These are phyloP conservation scores for Manis pentadactyla DNA, from an alignment of 2,797 vertebrate genomes.

Conservation along the genomic window DNA sequence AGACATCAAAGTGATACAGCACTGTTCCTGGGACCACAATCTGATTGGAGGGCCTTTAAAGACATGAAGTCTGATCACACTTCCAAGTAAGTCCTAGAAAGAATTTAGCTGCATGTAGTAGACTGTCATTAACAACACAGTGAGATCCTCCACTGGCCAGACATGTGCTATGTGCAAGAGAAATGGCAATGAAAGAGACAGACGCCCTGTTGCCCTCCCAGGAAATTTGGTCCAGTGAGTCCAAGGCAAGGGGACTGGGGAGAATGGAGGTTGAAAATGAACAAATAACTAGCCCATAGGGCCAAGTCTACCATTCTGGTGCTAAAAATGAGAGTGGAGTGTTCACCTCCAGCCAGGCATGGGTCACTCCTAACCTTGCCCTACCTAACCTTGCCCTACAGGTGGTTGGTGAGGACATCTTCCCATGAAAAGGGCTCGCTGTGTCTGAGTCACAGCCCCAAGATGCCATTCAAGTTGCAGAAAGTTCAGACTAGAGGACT, in stretches of 20 bases:
- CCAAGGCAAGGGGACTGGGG: not conserved
- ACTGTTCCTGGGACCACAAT: not conserved
- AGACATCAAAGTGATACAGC: not conserved
- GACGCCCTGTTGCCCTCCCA: accelerated
- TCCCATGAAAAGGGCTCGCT: not conserved
- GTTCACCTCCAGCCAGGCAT: not conserved
- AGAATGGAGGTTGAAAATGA: not conserved
- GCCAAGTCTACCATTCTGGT: not conserved
- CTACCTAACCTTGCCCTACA: accelerated
- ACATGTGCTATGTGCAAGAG: not conserved
- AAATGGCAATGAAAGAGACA: not conserved
- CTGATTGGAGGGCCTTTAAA: not conserved
- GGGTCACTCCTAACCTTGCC: not conserved
- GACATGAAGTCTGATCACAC: not conserved
- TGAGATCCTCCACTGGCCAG: not conserved
- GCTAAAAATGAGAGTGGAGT: not conserved
- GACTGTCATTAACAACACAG: not conserved
- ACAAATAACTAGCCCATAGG: not conserved
- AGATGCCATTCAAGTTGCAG: not conserved
- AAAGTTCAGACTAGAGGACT: not conserved
- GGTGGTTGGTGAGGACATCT: not conserved
- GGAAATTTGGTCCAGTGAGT: not conserved
- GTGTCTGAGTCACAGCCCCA: not conserved
- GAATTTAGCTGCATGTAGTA: not conserved
- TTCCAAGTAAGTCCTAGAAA: not conserved